Evolutionary conservation across 1,140 invertebrate genomes (phyloP).

Genomic region (Ceratina japonica): DNA sequence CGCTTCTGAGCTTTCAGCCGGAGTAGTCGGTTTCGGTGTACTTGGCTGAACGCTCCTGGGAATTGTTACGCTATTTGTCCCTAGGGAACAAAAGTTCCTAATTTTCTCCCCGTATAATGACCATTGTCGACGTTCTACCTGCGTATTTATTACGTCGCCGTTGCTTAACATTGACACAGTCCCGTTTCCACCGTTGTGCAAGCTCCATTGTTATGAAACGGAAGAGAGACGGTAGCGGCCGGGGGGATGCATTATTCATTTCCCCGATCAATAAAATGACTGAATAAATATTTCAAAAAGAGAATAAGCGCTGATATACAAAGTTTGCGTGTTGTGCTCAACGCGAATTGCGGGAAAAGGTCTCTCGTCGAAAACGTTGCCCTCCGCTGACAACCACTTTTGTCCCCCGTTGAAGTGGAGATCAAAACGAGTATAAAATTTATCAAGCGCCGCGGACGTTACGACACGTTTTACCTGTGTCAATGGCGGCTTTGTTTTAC

Average conservation of each 20-base stretch:
- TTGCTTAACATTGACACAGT: not conserved
- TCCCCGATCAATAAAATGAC: no score
- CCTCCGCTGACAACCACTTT: not conserved
- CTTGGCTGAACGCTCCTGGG: not conserved
- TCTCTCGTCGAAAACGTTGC: no score
- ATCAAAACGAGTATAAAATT: not conserved
- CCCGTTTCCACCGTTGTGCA: not conserved
- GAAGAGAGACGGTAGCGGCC: not conserved
- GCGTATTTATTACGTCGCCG: not conserved
- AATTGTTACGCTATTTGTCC: not conserved
- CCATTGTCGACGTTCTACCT: not conserved
- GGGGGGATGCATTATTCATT: not conserved
- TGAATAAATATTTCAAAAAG: not conserved
- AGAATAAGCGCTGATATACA: no score
- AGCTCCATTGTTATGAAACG: not conserved
- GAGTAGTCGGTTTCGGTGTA: no score
- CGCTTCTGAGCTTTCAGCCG: no score
- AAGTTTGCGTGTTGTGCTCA: no score
- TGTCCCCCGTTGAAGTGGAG: not conserved
- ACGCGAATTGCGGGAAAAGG: no score
- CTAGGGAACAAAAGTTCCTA: not conserved
- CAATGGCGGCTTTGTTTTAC: constrained; percentile 25
- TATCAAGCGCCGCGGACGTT: not conserved
- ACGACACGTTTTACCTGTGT: not conserved
- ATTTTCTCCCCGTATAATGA: not conserved